phyloP scores from a whole-genome alignment of 2,888 invertebrate genomes.

The Stomorhina lunata region DNA sequence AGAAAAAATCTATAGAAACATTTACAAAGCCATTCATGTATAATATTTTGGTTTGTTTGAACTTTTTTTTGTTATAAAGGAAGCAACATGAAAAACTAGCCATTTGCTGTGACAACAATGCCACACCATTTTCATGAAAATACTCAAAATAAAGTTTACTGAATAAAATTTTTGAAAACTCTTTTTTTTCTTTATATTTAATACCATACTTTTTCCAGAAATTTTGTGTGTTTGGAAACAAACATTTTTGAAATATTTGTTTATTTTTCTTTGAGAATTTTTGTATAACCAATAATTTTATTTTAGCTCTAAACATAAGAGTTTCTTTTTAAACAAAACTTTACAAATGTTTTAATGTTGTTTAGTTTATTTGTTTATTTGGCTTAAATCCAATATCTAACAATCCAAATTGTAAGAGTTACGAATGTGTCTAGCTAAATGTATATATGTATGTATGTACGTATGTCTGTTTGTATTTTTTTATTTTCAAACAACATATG shows the following conservation, averaged over 20 bases:
- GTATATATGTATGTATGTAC: no score
- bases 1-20: neutral
- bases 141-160: no score
- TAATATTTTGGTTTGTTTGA: neutral
- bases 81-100: neutral
- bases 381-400: conserved; percentile 57
- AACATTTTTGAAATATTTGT: neutral
- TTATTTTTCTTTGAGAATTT: conserved; percentile 3
- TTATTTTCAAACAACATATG: conserved; percentile 20
- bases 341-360: conserved; percentile 17
- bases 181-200: neutral
- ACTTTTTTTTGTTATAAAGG: neutral
- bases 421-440: no score
- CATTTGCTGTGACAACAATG: conserved; percentile 6
- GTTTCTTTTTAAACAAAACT: neutral
- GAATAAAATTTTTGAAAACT: no score
- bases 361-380: conserved; percentile 34
- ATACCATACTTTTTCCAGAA: neutral
- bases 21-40: neutral
- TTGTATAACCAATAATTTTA: neutral
- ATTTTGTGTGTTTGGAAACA: no score
- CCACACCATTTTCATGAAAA: conserved; percentile 8
- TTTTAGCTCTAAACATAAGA: neutral
- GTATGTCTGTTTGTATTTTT: no score
- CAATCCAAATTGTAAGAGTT: no score